Percentiles rank a stretch among this genome's conserved stretches.
phyloP scores from a whole-genome alignment of 1,140 invertebrate species.

The Bombus fervidus region DNA sequence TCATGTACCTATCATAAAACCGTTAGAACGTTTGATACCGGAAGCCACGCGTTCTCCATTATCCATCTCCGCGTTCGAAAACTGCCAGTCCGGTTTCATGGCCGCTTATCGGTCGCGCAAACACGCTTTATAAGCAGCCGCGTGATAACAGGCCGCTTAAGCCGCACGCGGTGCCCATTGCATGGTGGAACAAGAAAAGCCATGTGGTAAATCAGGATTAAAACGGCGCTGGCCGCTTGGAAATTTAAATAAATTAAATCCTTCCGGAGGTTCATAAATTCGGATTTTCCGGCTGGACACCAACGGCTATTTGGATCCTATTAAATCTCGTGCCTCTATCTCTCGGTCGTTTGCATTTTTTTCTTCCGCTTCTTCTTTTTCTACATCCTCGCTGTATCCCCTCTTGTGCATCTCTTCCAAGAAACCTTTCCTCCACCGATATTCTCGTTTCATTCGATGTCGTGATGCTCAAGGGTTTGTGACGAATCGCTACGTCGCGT shows the following conservation, averaged over 20 bases:
- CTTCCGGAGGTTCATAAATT: slow-evolving; percentile 68
- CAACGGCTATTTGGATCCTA: slow-evolving; percentile 59
- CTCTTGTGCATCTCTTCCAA: background rate
- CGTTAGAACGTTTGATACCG: background rate
- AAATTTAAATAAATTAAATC: slow-evolving; percentile 74
- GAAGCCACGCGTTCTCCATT: background rate
- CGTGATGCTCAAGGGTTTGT: background rate
- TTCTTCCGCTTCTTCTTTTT: no score
- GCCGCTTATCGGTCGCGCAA: slow-evolving; percentile 1
- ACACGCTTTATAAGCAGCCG: slow-evolving; percentile 37
- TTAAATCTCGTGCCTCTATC: slow-evolving; percentile 55
- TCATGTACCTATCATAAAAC: no score
- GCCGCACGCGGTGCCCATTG: slow-evolving; percentile 8
- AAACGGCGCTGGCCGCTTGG: slow-evolving; percentile 45
- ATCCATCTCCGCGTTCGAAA: background rate
- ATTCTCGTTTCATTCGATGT: background rate
- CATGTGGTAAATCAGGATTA: slow-evolving; percentile 73
- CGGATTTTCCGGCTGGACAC: slow-evolving; percentile 63
- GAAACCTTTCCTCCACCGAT: background rate
- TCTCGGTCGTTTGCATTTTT: background rate
- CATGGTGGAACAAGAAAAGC: slow-evolving; percentile 63
- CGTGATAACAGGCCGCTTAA: slow-evolving; percentile 61
- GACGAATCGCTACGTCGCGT: background rate
- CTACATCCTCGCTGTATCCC: background rate
- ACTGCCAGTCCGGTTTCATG: background rate